Base-by-base conservation (phyloP, 2,888 invertebrate genomes). In the Tachina fera region DNA sequence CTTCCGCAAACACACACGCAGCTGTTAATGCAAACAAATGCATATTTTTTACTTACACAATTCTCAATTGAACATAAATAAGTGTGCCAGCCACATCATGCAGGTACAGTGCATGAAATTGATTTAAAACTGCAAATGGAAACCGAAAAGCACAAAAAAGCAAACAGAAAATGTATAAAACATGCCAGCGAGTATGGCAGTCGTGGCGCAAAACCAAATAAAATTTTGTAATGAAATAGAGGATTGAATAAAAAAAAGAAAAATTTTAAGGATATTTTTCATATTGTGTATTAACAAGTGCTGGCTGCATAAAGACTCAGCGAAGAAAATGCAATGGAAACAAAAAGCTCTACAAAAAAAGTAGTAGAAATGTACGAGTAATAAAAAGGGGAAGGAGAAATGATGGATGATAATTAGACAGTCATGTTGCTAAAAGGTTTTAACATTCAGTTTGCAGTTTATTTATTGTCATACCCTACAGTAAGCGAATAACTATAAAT, bases 321-420 rank as follows among this genome's bases (percentile, higher is more conserved):
- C 16, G 47, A 11, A 65, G 53, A 39, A 65, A 31, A 53, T 19
- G 39, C 43, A 43, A 43, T 31, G 2, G 13, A 14, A 22, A 53
- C 11, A 60, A 19, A 47, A 77, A 67, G 5, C 39, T 58, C 39
- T 58, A 0, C 3, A 56, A 19, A n/a, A 53, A 67, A 56, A 16
- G 41, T 41, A 5, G 14, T 41, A 8, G 4, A 43, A 65, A 65
- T 47, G 65, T 13, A 53, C 49, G 10, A 74, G n/a, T n/a, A n/a
- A n/a, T n/a, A 47, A 61, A 19, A 39, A 31, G 14, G 22, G 6
- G 6, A 70, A 67, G 31, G 31, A 4, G 31, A 31, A 81, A 81
- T 67, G 72, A 68, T 81, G 72, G 56, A 74, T 74, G 77, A 81
- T 85, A 85, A 85, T 85, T 81, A 85, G 72, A 85, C 56, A 74